Evolutionary conservation across 64 coral and sea anemone species (phyloP).

Genomic region (Porites australiensis): DNA sequence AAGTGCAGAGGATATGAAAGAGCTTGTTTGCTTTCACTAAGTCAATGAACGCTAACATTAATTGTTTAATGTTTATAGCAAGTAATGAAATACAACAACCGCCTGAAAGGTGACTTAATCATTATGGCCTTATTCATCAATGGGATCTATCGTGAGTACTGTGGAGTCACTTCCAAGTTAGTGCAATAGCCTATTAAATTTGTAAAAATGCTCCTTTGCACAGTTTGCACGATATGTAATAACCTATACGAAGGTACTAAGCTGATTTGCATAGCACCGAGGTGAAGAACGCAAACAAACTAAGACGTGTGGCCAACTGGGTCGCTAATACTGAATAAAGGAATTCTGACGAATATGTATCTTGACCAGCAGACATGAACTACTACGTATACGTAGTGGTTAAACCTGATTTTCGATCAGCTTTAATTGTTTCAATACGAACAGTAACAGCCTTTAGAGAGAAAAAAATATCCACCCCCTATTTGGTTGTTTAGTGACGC

Average conservation of each 20-base stretch:
- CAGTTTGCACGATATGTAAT: background rate
- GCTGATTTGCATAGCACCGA: slow-evolving; percentile 9
- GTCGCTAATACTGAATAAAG: background rate
- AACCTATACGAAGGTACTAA: background rate
- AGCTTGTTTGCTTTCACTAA: background rate
- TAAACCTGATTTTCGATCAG: background rate
- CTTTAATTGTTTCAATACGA: background rate
- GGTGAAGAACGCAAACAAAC: slow-evolving; percentile 26
- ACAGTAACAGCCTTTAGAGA: background rate
- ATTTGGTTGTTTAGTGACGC: too few relatives aligned
- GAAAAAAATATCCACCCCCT: background rate
- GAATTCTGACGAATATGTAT: background rate
- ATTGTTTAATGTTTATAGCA: slow-evolving; percentile 8
- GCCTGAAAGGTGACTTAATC: background rate
- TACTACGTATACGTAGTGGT: background rate
- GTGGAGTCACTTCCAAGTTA: too few relatives aligned
- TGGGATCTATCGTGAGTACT: background rate
- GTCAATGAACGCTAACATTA: background rate
- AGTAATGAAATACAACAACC: background rate
- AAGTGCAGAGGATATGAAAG: background rate
- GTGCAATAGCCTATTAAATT: too few relatives aligned
- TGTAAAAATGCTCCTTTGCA: background rate
- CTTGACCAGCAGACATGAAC: background rate
- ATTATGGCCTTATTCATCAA: background rate
- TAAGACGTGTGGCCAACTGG: background rate